A percentile compares a stretch with the other conserved stretches of the same genome.
These are phyloP conservation scores for Erebia ligea DNA, from an alignment of 2,888 invertebrate species.

Conservation along the genomic window DNA sequence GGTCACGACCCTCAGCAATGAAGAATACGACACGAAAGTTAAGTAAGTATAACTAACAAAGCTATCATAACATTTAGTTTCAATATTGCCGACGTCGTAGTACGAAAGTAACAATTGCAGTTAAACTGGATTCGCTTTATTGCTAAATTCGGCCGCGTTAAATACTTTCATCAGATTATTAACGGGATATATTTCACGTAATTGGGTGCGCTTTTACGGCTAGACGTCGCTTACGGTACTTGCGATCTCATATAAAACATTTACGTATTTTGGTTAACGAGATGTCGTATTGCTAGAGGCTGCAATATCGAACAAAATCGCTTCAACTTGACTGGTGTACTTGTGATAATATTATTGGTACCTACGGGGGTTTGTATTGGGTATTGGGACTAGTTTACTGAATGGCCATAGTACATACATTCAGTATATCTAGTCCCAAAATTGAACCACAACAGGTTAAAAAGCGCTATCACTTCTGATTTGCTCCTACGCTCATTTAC, in stretches of 20 bases:
- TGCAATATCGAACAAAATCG: neutral
- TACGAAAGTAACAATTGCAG: slow-evolving; percentile 32
- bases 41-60: slow-evolving; percentile 3
- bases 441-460: too few relatives aligned
- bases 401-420: too few relatives aligned
- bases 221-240: slow-evolving; percentile 35
- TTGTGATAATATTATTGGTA: too few relatives aligned
- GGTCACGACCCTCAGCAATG: too few relatives aligned
- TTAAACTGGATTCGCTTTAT: slow-evolving; percentile 34
- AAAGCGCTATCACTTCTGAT: too few relatives aligned
- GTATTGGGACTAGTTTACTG: too few relatives aligned
- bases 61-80: neutral
- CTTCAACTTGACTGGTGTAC: neutral
- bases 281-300: neutral
- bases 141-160: slow-evolving; percentile 34
- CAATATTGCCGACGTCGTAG: slow-evolving; percentile 14
- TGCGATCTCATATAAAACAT: slow-evolving; percentile 22
- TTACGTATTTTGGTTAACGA: neutral
- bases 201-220: slow-evolving; percentile 29
- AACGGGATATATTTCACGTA: slow-evolving; percentile 36
- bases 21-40: neutral
- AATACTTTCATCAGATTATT: slow-evolving; percentile 39
- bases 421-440: too few relatives aligned
- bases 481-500: too few relatives aligned
- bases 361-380: too few relatives aligned